These are phyloP conservation scores for Drosophila sturtevanti DNA, from an alignment of 1,140 invertebrate species.

Conservation along the genomic window DNA sequence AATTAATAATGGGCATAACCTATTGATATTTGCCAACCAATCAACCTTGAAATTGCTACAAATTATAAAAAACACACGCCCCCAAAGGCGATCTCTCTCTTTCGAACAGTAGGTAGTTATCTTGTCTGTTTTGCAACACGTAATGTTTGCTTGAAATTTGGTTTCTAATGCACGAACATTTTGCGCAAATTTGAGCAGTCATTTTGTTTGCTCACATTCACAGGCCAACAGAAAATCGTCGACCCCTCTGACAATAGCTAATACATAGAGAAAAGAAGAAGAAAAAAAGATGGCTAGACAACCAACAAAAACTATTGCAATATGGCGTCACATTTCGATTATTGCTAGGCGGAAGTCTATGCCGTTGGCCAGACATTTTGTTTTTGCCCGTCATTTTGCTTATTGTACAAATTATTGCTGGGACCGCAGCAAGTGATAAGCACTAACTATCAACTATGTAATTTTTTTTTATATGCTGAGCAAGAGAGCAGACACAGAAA, in stretches of 20 bases:
- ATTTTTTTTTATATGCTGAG: not conserved
- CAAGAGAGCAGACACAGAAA: constrained; percentile 53
- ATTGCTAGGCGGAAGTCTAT: constrained; percentile 57
- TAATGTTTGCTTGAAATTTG: constrained; percentile 52
- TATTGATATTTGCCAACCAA: not conserved
- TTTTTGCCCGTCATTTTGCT: constrained; percentile 83
- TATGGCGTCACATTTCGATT: constrained; percentile 38
- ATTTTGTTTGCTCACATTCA: constrained; percentile 82
- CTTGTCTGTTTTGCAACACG: constrained; percentile 20
- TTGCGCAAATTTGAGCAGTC: constrained; percentile 80
- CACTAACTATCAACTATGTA: constrained; percentile 53
- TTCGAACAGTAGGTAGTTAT: not conserved
- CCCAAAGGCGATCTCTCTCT: constrained; percentile 48
- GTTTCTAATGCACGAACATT: constrained; percentile 71
- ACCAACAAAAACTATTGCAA: constrained; percentile 29
- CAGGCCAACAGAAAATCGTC: constrained; percentile 73
- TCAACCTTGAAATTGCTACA: constrained; percentile 6
- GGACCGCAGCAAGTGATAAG: constrained; percentile 61
- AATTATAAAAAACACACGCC: constrained; percentile 29
- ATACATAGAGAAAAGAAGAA: not conserved
- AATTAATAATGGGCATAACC: not conserved
- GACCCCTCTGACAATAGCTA: constrained; percentile 11
- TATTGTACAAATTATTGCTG: constrained; percentile 74
- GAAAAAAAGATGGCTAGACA: constrained; percentile 22
- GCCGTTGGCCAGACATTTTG: constrained; percentile 76